These are phyloP conservation scores for Esox niger DNA, from an alignment of 2,113 vertebrate species.

Conservation along the genomic window DNA sequence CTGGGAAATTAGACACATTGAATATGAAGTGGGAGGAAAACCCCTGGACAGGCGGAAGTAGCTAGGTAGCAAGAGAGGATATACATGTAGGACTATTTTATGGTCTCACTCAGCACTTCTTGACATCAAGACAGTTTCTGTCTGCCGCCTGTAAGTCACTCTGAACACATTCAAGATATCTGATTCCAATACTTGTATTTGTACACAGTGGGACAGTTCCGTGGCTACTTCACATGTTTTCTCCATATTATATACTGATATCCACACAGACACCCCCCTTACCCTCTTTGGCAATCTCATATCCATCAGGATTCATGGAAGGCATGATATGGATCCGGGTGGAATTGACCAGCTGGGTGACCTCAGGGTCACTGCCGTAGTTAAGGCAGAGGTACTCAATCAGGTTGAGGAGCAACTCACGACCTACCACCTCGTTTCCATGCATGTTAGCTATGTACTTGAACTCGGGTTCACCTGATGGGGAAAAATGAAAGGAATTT, in stretches of 20 bases:
- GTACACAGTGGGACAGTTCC: too few species aligned
- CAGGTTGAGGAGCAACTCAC: conserved; percentile 92
- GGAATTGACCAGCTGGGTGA: conserved; percentile 81
- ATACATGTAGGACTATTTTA: not conserved
- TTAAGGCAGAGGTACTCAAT: conserved; percentile 95
- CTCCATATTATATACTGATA: too few species aligned
- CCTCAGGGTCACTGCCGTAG: conserved; percentile 86
- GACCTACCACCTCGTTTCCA: conserved; percentile 94
- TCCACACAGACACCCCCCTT: conserved; percentile 22
- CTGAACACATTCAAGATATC: too few species aligned
- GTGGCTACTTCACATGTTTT: too few species aligned
- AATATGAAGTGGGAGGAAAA: not conserved
- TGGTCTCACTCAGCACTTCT: not conserved
- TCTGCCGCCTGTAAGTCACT: too few species aligned
- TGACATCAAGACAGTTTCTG: not conserved
- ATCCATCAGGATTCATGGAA: conserved; percentile 98
- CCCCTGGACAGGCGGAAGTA: not conserved
- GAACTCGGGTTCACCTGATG: conserved; percentile 92
- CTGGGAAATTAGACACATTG: not conserved
- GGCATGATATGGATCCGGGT: conserved; percentile 99
- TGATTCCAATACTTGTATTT: too few species aligned
- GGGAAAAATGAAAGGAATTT: not conserved
- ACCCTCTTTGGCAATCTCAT: conserved; percentile 89
- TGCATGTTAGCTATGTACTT: conserved; percentile 99
- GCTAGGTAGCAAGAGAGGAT: not conserved